Conservation (phyloP, 2,797 vertebrate species). For the Ptychobarbus kaznakovi region DNA sequence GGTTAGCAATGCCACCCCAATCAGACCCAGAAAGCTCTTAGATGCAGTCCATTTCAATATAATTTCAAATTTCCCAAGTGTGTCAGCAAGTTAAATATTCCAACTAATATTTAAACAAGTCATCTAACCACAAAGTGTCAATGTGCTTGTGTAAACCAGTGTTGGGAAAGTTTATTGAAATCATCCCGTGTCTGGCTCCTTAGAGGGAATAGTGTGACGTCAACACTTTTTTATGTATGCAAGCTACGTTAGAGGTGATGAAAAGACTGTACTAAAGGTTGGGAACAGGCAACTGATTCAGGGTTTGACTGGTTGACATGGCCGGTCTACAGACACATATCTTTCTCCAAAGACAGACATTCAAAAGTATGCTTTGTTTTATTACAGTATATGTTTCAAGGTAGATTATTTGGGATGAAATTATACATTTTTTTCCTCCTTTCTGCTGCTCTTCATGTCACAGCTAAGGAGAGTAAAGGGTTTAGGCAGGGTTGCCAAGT, state of each 20-base stretch:
- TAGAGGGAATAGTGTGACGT: conserved; percentile 7
- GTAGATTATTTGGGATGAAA: not conserved
- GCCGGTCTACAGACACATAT: not conserved
- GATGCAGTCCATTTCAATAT: not conserved
- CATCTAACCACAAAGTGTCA: not conserved
- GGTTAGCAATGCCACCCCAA: not conserved
- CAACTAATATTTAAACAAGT: conserved; percentile 6
- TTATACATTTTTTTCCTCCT: not conserved
- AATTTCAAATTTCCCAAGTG: not conserved
- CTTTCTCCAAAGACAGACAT: not conserved
- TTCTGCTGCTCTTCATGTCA: not conserved
- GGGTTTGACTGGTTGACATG: not conserved
- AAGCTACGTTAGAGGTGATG: not conserved
- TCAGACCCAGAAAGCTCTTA: not conserved
- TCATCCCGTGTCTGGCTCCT: conserved; percentile 9
- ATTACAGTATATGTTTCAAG: not conserved
- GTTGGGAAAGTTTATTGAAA: conserved; percentile 12
- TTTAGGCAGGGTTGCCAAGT: not conserved
- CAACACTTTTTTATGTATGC: not conserved
- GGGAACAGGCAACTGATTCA: not conserved
- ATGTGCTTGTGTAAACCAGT: not conserved
- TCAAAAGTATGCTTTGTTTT: not conserved
- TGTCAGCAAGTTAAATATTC: conserved; percentile 6
- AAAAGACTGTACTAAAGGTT: conserved; percentile 8
- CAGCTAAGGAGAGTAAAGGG: not conserved